These are phyloP conservation scores for Campoletis sonorensis DNA, from an alignment of 1,140 invertebrate species.

Conservation along the genomic window DNA sequence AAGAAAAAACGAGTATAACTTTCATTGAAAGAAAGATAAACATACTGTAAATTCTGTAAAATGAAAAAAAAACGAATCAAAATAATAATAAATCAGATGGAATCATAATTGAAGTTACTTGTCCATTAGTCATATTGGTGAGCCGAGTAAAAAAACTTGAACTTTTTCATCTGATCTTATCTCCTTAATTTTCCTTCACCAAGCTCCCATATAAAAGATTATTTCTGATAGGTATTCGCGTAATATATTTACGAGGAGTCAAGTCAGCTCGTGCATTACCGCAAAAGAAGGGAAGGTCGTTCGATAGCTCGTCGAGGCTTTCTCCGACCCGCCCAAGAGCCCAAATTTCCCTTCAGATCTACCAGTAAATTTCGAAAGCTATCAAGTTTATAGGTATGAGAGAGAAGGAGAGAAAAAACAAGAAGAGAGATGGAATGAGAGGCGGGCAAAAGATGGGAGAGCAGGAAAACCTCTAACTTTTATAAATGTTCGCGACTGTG, in stretches of 20 bases:
- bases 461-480: conserved; percentile 64
- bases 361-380: conserved; percentile 70
- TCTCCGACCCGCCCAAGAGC: background rate
- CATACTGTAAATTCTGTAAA: too few relatives aligned
- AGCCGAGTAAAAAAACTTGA: background rate
- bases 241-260: conserved; percentile 44
- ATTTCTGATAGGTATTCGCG: conserved; percentile 36
- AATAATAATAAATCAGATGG: too few relatives aligned
- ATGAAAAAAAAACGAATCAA: too few relatives aligned
- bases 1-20: too few relatives aligned
- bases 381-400: conserved; percentile 70
- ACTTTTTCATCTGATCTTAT: background rate
- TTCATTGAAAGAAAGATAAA: too few relatives aligned
- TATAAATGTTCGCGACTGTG: conserved; percentile 65
- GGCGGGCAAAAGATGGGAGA: background rate
- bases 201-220: conserved; percentile 18
- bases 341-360: conserved; percentile 36
- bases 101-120: too few relatives aligned
- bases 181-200: background rate
- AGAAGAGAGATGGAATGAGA: background rate
- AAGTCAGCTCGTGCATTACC: conserved; percentile 29
- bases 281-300: background rate
- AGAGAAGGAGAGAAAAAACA: conserved; percentile 54
- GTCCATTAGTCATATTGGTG: too few relatives aligned
- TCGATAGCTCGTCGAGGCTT: conserved; percentile 26